Conservation (phyloP, 2,888 invertebrate genomes). For the Apodemia duryi region DNA sequence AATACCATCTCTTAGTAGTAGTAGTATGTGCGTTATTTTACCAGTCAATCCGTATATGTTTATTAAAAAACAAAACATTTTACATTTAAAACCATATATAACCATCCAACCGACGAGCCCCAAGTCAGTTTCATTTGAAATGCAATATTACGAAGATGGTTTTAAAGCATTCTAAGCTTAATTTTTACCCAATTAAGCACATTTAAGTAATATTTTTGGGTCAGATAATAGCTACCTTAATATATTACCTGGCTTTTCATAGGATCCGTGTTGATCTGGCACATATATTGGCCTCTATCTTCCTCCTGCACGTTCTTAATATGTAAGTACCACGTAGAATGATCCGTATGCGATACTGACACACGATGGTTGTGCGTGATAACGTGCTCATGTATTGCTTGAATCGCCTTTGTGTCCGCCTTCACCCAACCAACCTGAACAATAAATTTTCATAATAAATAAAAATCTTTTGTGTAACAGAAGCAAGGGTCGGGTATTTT, state of each 20-base stretch:
- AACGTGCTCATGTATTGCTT: slow-evolving; percentile 91
- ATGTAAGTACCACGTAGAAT: slow-evolving; percentile 89
- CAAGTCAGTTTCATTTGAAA: too few relatives aligned
- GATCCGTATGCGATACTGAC: slow-evolving; percentile 87
- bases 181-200: too few relatives aligned
- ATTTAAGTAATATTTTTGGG: too few relatives aligned
- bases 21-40: too few relatives aligned
- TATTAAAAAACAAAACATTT: too few relatives aligned
- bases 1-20: too few relatives aligned
- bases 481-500: not conserved
- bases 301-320: slow-evolving; percentile 89
- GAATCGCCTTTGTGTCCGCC: slow-evolving; percentile 90
- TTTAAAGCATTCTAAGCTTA: too few relatives aligned
- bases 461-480: slow-evolving; percentile 8
- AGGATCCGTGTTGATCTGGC: slow-evolving; percentile 40
- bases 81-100: too few relatives aligned
- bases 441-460: slow-evolving; percentile 13
- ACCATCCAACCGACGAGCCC: too few relatives aligned
- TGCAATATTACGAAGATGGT: too few relatives aligned
- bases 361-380: slow-evolving; percentile 92
- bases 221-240: too few relatives aligned
- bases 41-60: too few relatives aligned
- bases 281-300: slow-evolving; percentile 58
- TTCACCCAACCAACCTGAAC: slow-evolving; percentile 91
- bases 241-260: slow-evolving; percentile 88